These are phyloP conservation scores for Epinotia ramella DNA, from an alignment of 2,888 invertebrate species.

Conservation along the genomic window DNA sequence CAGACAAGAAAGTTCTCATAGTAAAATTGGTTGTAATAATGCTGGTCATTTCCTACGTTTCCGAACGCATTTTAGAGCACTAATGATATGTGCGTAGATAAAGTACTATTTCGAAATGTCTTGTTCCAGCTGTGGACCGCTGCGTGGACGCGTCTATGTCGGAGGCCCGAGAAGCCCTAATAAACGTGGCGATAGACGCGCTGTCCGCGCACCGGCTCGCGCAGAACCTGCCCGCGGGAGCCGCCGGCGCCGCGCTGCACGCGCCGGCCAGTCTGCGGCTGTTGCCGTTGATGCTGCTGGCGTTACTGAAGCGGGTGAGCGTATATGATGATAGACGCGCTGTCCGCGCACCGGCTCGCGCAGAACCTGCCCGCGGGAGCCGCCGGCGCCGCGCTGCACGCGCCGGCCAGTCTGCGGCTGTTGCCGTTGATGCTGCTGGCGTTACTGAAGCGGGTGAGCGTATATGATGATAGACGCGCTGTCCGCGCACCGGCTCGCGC, in stretches of 20 bases:
- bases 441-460: constrained; percentile 92
- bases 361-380: constrained; percentile 86
- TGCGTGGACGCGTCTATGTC: constrained; percentile 93
- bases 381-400: constrained; percentile 72
- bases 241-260: constrained; percentile 66
- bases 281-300: constrained; percentile 94
- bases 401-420: constrained; percentile 91
- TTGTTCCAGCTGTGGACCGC: constrained; percentile 93
- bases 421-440: constrained; percentile 96
- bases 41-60: too few relatives aligned
- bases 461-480: constrained; percentile 90
- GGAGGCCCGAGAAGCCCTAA: constrained; percentile 98
- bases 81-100: too few relatives aligned
- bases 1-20: too few relatives aligned
- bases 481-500: constrained; percentile 74
- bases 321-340: constrained; percentile 90
- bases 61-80: too few relatives aligned
- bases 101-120: too few relatives aligned
- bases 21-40: too few relatives aligned
- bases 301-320: constrained; percentile 93
- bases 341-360: constrained; percentile 73
- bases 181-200: constrained; percentile 97
- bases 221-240: constrained; percentile 86
- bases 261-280: constrained; percentile 92
- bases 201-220: constrained; percentile 74